Base-by-base conservation (phyloP, 2,797 vertebrate genomes). In the Cossypha polioptera region DNA sequence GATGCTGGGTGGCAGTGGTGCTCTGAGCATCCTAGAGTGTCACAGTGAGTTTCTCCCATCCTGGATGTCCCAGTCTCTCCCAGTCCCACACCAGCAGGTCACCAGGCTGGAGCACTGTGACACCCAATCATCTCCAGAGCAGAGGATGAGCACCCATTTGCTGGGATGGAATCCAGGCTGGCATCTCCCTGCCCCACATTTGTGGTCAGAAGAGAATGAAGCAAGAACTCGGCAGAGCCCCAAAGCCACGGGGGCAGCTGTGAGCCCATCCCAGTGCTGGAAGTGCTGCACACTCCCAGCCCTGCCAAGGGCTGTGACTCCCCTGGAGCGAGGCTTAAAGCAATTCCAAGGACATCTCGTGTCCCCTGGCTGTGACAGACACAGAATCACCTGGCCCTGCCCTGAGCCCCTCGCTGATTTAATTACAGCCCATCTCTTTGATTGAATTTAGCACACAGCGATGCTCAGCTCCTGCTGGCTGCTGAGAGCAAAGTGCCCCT, bases 371-470 rank as follows among this genome's bases (percentile, higher is more conserved):
- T 67, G 2, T 89, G 73, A 88, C 19, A 6, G 65, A 73, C 68
- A 38, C 38, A 19, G 47, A 66, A 48, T 62, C 47, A 59, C 73
- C 72, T 40, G 10, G 67, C 43, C 82, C 77, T 47, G 80, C 86
- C 57, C 79, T 10, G 54, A 86, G 79, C 84, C 80, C 89, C 76
- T 78, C 2, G 0, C 48, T 93, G 90, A 97, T 95, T 94, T 57
- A 45, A 95, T 97, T 92, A 93, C n/a, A 76, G 53, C 21, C 75
- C 83, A 85, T 93, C 74, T 69, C 90, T 81, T 66, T 87, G 86
- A 95, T 79, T 95, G 71, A 42, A 91, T 93, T 86, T 36, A 51
- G 80, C 86, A 63, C 69, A 71, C 62, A 82, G 88, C 0, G 0
- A 43, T 5, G 76, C 83, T 72, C 90, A 86, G 82, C 58, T 68